Evolutionary conservation across 2,888 invertebrate genomes (phyloP).

Genomic region (Synergus umbraculus): DNA sequence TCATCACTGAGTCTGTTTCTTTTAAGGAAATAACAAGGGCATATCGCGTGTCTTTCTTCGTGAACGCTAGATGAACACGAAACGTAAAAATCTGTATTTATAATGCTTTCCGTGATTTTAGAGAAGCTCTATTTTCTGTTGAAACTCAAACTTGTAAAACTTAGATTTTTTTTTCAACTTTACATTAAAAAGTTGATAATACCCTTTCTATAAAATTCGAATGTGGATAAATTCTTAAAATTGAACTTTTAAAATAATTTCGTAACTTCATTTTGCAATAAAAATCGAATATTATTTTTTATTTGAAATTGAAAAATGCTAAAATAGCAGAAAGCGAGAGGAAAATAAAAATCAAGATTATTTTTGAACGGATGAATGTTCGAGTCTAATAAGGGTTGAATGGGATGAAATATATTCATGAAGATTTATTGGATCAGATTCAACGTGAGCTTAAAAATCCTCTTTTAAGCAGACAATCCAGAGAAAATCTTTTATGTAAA

Average conservation of each 20-base stretch:
- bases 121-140: conserved; percentile 23
- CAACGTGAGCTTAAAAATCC: not conserved
- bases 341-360: no score
- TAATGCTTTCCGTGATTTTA: conserved; percentile 18
- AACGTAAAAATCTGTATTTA: conserved; percentile 10
- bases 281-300: no score
- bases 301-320: no score
- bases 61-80: conserved; percentile 27
- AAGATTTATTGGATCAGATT: not conserved
- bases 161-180: not conserved
- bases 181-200: not conserved
- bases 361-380: no score
- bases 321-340: no score
- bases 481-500: not conserved
- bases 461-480: no score
- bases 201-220: not conserved
- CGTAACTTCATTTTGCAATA: no score
- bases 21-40: conserved; percentile 4
- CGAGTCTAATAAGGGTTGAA: no score
- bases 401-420: no score
- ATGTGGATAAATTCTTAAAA: not conserved
- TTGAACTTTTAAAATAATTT: not conserved
- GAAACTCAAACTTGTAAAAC: not conserved
- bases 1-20: conserved; percentile 21
- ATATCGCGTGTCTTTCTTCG: conserved; percentile 30